Base-by-base conservation (phyloP, 2,888 invertebrate genomes). In the Drosophila bunnanda region DNA sequence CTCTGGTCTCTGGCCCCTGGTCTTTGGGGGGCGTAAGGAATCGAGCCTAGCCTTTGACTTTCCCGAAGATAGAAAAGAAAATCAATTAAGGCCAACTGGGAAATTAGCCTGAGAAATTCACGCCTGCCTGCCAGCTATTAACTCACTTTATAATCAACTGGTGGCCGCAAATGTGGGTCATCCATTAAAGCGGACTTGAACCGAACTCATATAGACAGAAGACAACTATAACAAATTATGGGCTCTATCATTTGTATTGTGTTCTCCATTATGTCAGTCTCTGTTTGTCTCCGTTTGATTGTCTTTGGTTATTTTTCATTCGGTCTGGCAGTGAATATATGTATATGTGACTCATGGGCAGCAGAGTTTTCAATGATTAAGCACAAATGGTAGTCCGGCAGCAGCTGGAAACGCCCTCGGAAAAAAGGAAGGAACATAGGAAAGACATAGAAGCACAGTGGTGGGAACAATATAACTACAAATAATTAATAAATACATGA, bases 281-380 rank as follows among this genome's bases (percentile, higher is more conserved):
- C 25, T 22, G 39, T 56, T 41, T 46, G 36, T 54, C 48, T 57
- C 32, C 39, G 46, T 55, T 54, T 65, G 58, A 55, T 34, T 74
- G 54, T 52, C 43, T 74, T 62, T 28, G 8, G 30, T 39, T 22
- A 32, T 44, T 71, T 69, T 74, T 50, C 52, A 54, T 58, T 58
- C 38, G 30, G 55, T 67, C 68, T 59, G 55, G 34, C 66, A 65
- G 32, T 43, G 38, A 54, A 67, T 39, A 54, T 38, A 41, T 41
- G n/a, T n/a, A 22, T 13, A 15, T 46, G 52, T 88, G 87, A 78
- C 56, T 83, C 89, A 86, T 74, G 58, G 58, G 60, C 75, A 66
- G 66, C 52, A 41, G 75, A 71, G 76, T 86, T 73, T 78, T 54
- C 58, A 58, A 80, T 83, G 76, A 86, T 83, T 70, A 75, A 72